Percentiles rank a stretch among this genome's conserved stretches.
Evolutionary conservation across 2,113 vertebrate species (phyloP).

Genomic region (Sinocyclocheilus grahami): DNA sequence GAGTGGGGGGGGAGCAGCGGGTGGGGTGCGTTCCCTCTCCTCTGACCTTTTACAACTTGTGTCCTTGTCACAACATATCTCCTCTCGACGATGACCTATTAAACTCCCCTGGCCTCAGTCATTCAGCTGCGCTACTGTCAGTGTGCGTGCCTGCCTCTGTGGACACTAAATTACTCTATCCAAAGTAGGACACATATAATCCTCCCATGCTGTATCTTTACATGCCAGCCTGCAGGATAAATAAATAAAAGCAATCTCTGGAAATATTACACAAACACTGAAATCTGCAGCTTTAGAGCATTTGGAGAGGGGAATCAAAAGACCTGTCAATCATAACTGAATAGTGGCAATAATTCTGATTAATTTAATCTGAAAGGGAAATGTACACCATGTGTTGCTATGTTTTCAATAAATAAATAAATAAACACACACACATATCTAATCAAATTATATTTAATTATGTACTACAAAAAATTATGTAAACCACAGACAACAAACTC

Average conservation of each 20-base stretch:
- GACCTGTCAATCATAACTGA: conserved; percentile 36
- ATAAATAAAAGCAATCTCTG: conserved; percentile 45
- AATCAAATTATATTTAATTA: too few species aligned
- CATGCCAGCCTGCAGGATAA: conserved; percentile 40
- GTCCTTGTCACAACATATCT: conserved; percentile 61
- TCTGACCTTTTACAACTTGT: conserved; percentile 58
- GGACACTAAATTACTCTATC: conserved; percentile 9
- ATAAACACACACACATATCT: neutral
- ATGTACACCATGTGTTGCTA: neutral
- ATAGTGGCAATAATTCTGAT: neutral
- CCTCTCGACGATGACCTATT: conserved; percentile 55
- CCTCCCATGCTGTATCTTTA: conserved; percentile 28
- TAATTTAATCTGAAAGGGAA: conserved; percentile 22
- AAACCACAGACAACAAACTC: too few species aligned
- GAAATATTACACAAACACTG: conserved; percentile 34
- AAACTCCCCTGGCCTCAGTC: conserved; percentile 49
- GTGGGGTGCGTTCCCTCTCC: conserved; percentile 38
- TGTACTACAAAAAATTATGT: too few species aligned
- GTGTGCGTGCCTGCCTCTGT: conserved; percentile 18
- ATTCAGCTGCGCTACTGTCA: conserved; percentile 23
- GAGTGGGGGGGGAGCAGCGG: conserved; percentile 29
- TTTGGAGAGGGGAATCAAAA: neutral
- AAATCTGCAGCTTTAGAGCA: conserved; percentile 14
- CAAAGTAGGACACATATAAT: conserved; percentile 35
- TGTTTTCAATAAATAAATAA: conserved; percentile 2